Evolutionary conservation across 2,797 vertebrate genomes (phyloP).

Genomic region (Gadopsis marmoratus): DNA sequence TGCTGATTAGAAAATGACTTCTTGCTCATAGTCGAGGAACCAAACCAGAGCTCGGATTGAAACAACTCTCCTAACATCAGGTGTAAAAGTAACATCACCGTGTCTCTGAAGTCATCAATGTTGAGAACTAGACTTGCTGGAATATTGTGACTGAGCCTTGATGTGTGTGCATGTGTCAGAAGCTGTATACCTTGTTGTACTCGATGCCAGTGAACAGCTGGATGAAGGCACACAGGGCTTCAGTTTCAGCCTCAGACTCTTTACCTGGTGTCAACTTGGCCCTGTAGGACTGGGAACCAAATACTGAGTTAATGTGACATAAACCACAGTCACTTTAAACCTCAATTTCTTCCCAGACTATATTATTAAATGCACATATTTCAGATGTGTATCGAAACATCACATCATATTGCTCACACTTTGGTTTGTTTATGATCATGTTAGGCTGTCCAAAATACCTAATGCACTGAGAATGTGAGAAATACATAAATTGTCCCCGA

Average conservation of each 20-base stretch:
- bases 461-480: not conserved
- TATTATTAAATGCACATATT: not conserved
- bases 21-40: not conserved
- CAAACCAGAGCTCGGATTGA: not conserved
- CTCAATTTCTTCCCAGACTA: not conserved
- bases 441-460: not conserved
- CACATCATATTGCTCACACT: not conserved
- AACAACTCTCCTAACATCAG: not conserved
- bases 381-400: not conserved
- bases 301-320: not conserved
- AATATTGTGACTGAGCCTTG: not conserved
- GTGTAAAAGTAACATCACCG: not conserved
- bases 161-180: not conserved
- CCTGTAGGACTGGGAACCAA: constrained; percentile 88
- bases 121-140: not conserved
- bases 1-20: not conserved
- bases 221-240: constrained; percentile 93
- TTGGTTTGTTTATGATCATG: not conserved
- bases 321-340: not conserved
- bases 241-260: constrained; percentile 92
- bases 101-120: not conserved
- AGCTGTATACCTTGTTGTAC: constrained; percentile 90
- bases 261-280: constrained; percentile 92
- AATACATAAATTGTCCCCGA: not conserved
- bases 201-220: constrained; percentile 92